Conservation (phyloP, 2,797 vertebrate species). For the Anisognathus igniventris region DNA sequence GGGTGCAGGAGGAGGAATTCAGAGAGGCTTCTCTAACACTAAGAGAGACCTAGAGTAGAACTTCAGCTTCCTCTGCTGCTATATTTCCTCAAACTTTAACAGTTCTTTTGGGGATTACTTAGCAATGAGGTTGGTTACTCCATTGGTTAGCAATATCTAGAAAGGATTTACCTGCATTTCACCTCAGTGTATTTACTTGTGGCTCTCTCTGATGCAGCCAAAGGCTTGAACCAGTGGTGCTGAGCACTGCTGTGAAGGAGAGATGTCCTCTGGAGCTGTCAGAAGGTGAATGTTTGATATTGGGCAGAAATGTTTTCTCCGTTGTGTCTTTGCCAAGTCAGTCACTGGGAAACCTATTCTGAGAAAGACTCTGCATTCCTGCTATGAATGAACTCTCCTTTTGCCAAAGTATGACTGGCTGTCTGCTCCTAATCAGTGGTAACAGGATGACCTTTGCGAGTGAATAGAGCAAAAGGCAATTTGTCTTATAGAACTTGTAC, state of each 20-base stretch:
- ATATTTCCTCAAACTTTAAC: conserved; percentile 36
- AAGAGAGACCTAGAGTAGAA: background rate
- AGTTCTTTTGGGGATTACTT: background rate
- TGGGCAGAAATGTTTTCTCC: conserved; percentile 18
- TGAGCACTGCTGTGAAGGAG: background rate
- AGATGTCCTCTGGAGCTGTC: conserved; percentile 47
- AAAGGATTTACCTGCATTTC: background rate
- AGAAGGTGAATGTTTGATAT: conserved; percentile 42
- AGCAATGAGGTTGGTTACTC: background rate
- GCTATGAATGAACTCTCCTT: conserved; percentile 57
- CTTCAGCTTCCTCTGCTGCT: conserved; percentile 36
- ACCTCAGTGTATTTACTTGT: background rate
- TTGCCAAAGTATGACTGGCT: conserved; percentile 30
- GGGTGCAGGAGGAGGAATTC: background rate
- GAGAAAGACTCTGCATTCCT: conserved; percentile 45
- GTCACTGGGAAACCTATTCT: conserved; percentile 65
- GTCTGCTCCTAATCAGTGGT: conserved; percentile 60
- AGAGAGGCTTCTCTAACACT: background rate
- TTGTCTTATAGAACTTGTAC: conserved; percentile 67
- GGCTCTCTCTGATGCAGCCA: background rate
- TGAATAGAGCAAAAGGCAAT: conserved; percentile 65
- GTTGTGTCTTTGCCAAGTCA: conserved; percentile 48
- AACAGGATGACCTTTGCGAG: conserved; percentile 67
- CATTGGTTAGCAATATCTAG: conserved; percentile 10
- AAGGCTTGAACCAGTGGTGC: background rate